These are phyloP conservation scores for Caretta caretta DNA, from an alignment of 2,113 vertebrate species.

Conservation along the genomic window DNA sequence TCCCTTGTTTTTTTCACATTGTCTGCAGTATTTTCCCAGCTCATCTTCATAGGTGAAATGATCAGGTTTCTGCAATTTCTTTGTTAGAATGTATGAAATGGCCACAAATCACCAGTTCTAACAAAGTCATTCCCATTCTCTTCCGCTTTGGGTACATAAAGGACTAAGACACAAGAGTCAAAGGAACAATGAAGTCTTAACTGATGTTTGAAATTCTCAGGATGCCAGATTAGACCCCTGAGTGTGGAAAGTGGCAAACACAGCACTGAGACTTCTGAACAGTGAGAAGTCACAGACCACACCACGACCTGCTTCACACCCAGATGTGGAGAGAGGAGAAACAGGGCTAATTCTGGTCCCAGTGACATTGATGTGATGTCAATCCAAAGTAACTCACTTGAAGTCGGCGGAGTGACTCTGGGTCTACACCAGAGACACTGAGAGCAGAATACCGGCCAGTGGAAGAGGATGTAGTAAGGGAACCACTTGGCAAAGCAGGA, in stretches of 20 bases:
- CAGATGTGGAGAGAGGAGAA: not conserved
- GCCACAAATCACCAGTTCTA: not conserved
- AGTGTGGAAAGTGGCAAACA: slow-evolving; percentile 12
- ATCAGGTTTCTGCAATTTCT: not conserved
- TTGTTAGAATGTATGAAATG: not conserved
- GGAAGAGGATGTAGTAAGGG: not conserved
- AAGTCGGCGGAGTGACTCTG: not conserved
- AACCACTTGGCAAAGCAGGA: not conserved
- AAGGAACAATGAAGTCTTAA: not conserved
- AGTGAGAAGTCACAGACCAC: slow-evolving; percentile 18
- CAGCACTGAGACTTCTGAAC: not conserved
- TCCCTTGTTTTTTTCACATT: not conserved
- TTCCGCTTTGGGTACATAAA: not conserved
- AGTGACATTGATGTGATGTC: not conserved
- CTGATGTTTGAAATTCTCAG: slow-evolving; percentile 10
- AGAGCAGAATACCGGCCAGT: not conserved
- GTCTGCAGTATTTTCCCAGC: not conserved
- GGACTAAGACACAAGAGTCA: not conserved
- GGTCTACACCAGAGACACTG: not conserved
- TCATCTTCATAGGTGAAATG: not conserved
- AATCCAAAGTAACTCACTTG: not conserved
- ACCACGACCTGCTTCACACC: not conserved
- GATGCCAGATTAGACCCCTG: slow-evolving; percentile 26
- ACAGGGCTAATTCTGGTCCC: not conserved
- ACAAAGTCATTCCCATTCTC: not conserved